Conservation (phyloP, 2,113 vertebrate genomes). For the Salvator merianae region DNA sequence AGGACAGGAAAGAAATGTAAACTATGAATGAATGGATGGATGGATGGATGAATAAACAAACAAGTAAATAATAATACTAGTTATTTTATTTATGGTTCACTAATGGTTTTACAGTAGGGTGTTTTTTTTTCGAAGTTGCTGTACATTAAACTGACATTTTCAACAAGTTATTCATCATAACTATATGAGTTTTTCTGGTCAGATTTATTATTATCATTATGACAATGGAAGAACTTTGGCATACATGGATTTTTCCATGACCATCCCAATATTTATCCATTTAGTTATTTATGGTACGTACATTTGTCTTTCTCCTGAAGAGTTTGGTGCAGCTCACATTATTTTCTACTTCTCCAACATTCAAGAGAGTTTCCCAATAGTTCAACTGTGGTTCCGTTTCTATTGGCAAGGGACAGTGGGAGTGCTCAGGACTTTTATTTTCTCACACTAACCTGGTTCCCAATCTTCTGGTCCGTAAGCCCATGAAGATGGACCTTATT, state of each 20-base stretch:
- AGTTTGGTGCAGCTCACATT: too few species aligned
- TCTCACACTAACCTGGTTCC: constrained; percentile 79
- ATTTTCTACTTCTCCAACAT: neutral
- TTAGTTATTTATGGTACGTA: neutral
- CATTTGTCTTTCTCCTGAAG: neutral
- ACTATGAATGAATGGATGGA: too few species aligned
- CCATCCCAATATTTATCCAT: neutral
- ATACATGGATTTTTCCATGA: neutral
- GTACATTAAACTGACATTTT: too few species aligned
- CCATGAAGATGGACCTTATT: constrained; percentile 86
- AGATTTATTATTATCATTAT: too few species aligned
- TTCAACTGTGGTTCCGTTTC: neutral
- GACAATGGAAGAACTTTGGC: neutral
- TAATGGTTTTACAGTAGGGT: too few species aligned
- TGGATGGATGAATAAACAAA: too few species aligned
- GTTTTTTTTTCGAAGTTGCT: too few species aligned
- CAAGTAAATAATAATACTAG: too few species aligned
- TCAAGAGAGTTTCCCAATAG: neutral
- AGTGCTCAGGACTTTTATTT: constrained; percentile 13
- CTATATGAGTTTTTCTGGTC: too few species aligned
- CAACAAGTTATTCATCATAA: too few species aligned
- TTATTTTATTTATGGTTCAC: too few species aligned
- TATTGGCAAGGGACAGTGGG: neutral
- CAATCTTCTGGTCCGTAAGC: constrained; percentile 82
- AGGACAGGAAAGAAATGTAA: too few species aligned